Base-by-base conservation (phyloP, 2,888 invertebrate species). In the Gnatocerus cornutus region DNA sequence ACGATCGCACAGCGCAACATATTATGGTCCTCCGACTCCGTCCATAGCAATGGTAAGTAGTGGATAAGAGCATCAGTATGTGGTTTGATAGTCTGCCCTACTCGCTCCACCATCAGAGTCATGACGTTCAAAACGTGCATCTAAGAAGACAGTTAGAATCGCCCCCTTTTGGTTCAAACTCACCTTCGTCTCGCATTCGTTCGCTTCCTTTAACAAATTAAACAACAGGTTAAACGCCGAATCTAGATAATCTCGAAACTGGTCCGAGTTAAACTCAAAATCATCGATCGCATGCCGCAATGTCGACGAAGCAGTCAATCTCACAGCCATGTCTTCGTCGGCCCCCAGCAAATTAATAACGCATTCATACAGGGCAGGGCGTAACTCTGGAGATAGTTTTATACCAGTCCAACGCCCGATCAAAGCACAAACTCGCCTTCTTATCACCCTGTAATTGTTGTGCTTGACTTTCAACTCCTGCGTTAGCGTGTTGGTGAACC, bases 1-100 rank as follows among this genome's bases (percentile, higher is more conserved):
- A 98, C 91, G 73, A 97, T 96, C 48, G 97, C 95, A 81, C 96
- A 96, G 9, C 96, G 88, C 73, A 98, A 86, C 95, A 98, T 95
- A 83, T 95, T 93, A 81, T 96, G 95, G 68, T 92, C 91, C 68
- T 91, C 92, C 7, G 96, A 94, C 84, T 95, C 94, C 71, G 91
- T 89, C 97, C 98, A 98, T 74, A 98, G 87, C 73, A 91, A 86
- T 7, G 97, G 97, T 76, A 98, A 88, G 84, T 96, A 97, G 68
- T 91, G 89, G 76, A 94, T 90, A 61, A 98, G 88, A 10, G 92
- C 89, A 67, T 89, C 87, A 65, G 89, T 88, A 83, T 93, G 90
- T 0, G 91, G 90, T 59, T 90, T 91, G 52, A 94, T 92, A 58
- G 90, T 90, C 53, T 89, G 88, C 13, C 93, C 95, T 83, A 95